phyloP scores from a whole-genome alignment of 2,113 vertebrate genomes.

The Hemiprocne comata region DNA sequence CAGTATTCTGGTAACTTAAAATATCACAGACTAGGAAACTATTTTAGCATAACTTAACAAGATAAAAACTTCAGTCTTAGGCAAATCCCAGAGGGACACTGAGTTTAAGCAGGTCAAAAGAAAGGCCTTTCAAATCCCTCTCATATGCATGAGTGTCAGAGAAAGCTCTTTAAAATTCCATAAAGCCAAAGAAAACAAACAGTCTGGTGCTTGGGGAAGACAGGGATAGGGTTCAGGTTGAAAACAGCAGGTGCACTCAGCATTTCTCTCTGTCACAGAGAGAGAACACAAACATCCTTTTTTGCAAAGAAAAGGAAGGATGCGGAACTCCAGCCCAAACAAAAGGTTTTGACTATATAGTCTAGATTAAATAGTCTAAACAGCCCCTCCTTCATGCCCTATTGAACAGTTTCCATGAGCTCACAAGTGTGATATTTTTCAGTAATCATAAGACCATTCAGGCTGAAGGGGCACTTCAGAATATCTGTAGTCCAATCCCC shows the following conservation, averaged over 20 bases:
- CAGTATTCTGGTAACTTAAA: neutral
- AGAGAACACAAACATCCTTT: neutral
- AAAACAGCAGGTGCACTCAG: neutral
- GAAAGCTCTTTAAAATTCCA: neutral
- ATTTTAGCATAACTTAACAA: neutral
- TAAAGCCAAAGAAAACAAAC: neutral
- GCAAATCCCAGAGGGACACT: neutral
- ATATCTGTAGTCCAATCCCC: neutral
- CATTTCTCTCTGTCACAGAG: neutral
- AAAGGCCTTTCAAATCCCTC: neutral
- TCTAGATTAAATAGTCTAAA: neutral
- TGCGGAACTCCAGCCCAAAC: neutral
- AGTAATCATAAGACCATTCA: rapidly evolving
- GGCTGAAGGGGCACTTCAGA: neutral
- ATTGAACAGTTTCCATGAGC: neutral
- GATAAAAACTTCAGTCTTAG: neutral
- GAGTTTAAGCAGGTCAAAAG: neutral
- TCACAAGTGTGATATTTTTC: neutral
- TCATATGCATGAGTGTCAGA: neutral
- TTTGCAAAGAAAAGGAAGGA: neutral
- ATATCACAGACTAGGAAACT: neutral
- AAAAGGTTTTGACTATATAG: neutral
- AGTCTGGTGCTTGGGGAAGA: neutral
- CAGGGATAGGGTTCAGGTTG: neutral
- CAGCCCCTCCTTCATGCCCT: neutral